These are phyloP conservation scores for Xiphophorus maculatus DNA, from an alignment of 2,113 vertebrate species.

Conservation along the genomic window DNA sequence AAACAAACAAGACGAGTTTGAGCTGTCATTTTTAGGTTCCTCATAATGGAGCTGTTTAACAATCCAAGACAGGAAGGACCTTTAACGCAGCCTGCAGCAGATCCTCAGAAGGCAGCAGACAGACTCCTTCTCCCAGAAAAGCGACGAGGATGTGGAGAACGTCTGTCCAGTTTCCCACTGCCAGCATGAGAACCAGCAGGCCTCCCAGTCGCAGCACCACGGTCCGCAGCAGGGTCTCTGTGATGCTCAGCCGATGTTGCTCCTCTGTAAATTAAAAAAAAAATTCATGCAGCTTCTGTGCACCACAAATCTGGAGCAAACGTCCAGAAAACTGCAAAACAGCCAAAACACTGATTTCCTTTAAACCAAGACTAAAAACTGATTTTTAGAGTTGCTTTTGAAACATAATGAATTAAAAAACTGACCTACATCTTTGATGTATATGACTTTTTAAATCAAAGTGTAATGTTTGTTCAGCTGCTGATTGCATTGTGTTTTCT, in stretches of 20 bases:
- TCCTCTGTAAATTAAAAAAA: slow-evolving; percentile 76
- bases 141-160: slow-evolving; percentile 81
- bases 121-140: slow-evolving; percentile 84
- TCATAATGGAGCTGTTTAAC: too few species aligned
- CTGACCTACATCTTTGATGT: too few species aligned
- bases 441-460: too few species aligned
- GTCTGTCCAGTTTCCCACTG: slow-evolving; percentile 84
- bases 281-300: too few species aligned
- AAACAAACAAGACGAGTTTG: slow-evolving; percentile 10
- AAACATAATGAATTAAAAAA: too few species aligned
- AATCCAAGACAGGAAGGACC: slow-evolving; percentile 21
- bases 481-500: too few species aligned
- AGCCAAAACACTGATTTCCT: too few species aligned
- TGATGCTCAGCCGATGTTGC: slow-evolving; percentile 57
- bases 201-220: slow-evolving; percentile 84
- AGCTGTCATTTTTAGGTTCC: background rate
- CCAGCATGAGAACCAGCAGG: slow-evolving; percentile 86
- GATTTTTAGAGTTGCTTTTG: too few species aligned
- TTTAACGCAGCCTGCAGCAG: slow-evolving; percentile 74
- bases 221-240: slow-evolving; percentile 65
- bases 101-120: slow-evolving; percentile 69
- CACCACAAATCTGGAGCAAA: too few species aligned
- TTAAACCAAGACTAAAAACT: too few species aligned
- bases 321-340: too few species aligned
- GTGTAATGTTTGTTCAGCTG: too few species aligned